Base-by-base conservation (phyloP, 2,888 invertebrate genomes). In the Orthosia gothica region DNA sequence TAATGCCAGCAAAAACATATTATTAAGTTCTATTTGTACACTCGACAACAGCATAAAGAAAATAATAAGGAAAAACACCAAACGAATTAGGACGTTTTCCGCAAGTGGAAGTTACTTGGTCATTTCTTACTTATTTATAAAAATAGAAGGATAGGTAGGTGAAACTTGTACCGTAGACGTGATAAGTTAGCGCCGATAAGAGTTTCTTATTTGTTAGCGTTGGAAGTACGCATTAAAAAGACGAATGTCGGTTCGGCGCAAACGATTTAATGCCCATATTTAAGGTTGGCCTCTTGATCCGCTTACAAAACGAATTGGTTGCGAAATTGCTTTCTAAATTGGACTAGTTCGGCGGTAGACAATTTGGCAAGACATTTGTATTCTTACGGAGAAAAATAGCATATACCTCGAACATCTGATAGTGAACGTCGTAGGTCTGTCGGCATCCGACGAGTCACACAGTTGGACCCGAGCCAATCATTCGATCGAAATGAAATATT, bases 341-440 rank as follows among this genome's bases (percentile, higher is more conserved):
- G 96, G 94, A 95, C 95, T 94, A 95, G 95, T 96, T 95, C 92
- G 93, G 93, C 92, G 94, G 94, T 92, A 95, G 95, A 96, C 96
- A 95, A 95, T 95, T 96, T 96, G 95, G 96, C 95, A 95, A 95
- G 96, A 93, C 95, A 96, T 96, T 96, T 96, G 96, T 96, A 96
- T 96, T 96, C 96, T 93, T 93, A 93, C 87, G 91, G 93, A 95
- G 95, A 95, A 95, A 96, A 96, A 96, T 96, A 94, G 95, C 95
- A 93, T 93, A 92, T 94, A 94, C 93, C 93, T 91, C 91, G 92
- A 93, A 92, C 93, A 95, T 95, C 95, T 93, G 96, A 96, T 96
- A 95, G 94, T 89, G 92, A 91, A 91, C 91, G 92, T 91, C 92
- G 91, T 89, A 92, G 91, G 92, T 91, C 92, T 93, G 94, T 94